phyloP scores from a whole-genome alignment of 2,888 invertebrate species.

The Entomobrya proxima region DNA sequence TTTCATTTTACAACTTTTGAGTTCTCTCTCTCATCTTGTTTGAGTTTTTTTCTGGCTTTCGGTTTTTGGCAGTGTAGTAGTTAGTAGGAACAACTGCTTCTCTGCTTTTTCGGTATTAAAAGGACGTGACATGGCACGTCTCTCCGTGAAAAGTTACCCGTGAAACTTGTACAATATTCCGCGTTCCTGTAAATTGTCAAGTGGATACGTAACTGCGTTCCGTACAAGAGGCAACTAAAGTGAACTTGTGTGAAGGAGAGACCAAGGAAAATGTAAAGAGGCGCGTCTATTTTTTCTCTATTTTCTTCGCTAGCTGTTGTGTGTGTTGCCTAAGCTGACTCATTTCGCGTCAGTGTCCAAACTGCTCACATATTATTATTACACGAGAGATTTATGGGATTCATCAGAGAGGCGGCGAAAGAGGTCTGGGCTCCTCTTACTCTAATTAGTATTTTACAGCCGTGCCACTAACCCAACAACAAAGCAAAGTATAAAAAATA shows the following conservation, averaged over 20 bases:
- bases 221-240: no score
- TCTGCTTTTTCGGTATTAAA: neutral
- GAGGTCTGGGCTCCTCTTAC: neutral
- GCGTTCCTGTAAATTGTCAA: neutral
- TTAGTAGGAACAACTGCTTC: no score
- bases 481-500: neutral
- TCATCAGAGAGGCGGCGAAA: conserved; percentile 15
- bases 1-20: neutral
- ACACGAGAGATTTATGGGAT: conserved; percentile 18
- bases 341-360: neutral
- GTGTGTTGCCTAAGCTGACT: neutral
- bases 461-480: neutral
- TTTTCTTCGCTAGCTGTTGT: no score
- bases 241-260: neutral
- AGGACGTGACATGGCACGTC: conserved; percentile 10
- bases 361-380: conserved; percentile 14
- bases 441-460: conserved; percentile 20
- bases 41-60: neutral
- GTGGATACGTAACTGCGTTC: neutral
- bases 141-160: neutral
- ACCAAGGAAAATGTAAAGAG: no score
- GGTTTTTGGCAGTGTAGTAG: no score
- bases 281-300: neutral
- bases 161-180: neutral
- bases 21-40: neutral